phyloP scores from a whole-genome alignment of 2,888 invertebrate species.

The Ptilodon capucinus region DNA sequence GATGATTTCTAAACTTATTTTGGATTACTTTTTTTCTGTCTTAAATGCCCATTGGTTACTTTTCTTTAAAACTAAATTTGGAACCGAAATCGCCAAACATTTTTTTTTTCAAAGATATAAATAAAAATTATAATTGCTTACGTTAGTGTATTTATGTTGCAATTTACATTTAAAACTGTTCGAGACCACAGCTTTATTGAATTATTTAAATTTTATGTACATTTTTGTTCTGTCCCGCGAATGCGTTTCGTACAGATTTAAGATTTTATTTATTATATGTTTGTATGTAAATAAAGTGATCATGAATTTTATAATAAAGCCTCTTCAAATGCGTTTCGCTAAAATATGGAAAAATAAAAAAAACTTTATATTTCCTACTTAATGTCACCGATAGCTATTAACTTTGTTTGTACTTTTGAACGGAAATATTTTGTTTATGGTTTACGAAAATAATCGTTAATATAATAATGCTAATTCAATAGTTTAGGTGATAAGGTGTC shows the following conservation, averaged over 20 bases:
- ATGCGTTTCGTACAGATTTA: neutral
- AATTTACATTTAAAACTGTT: conserved; percentile 17
- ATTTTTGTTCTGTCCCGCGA: conserved; percentile 5
- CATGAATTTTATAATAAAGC: neutral
- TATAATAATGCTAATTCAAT: too few species aligned
- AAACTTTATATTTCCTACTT: too few species aligned
- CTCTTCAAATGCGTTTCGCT: neutral
- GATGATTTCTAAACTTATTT: too few species aligned
- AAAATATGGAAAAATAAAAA: neutral
- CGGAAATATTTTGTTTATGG: too few species aligned
- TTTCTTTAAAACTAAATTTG: too few species aligned
- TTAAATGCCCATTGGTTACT: conserved; percentile 14
- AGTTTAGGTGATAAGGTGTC: conserved; percentile 4
- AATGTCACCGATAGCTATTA: too few species aligned
- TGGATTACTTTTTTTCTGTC: too few species aligned
- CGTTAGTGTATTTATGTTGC: conserved; percentile 19
- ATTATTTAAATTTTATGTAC: conserved; percentile 15
- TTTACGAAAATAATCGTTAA: too few species aligned
- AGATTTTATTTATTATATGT: neutral
- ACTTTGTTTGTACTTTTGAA: too few species aligned
- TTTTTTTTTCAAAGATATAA: neutral
- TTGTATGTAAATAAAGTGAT: neutral
- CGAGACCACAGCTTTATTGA: conserved; percentile 30
- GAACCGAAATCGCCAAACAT: conserved; percentile 17
- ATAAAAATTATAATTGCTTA: conserved; percentile 22